Evolutionary conservation across 2,797 vertebrate species (phyloP), one percentile per base, ranked within the genome.

Genomic region (Channa striata): DNA sequence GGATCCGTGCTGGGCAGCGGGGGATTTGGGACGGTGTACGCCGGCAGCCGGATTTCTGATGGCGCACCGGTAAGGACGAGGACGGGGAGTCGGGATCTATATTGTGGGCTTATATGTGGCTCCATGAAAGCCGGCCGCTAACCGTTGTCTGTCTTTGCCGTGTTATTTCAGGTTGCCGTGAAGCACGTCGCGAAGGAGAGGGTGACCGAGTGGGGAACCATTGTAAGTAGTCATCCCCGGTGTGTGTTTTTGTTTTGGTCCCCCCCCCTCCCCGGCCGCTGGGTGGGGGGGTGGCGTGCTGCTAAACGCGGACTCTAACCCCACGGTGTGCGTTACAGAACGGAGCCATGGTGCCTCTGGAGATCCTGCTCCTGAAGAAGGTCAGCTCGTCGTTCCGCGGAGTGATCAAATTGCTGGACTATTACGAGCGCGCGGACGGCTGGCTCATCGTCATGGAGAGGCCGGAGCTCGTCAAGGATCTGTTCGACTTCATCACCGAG

Each of bases 401-500:
- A 21, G 95, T 98, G 71, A 97, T 99, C 88, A 96, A 96, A 86
- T 80, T 99, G 83, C 91, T 99, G 89, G 97, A 99, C 92, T 99
- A 97, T 94, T 99, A 97, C 65, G 98, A 99, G 91, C 93, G 96
- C 11, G 91, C 96, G 1, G 97, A 99, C 77, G 97, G 98, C 79
- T 99, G 96, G 92, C 84, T 99, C 34, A 94, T 99, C 54, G 94
- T 99, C 9, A 96, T 99, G 95, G 97, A 99, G 91, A 91, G 97
- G 68, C 97, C 97, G 10, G 97, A 99, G 89, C 93, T 95, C 59
- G 97, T 96, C 65, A 97, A 98, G 91, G 98, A 99, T 76, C 94
- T 99, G 1, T 99, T 99, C 77, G 98, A 99, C 91, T 99, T 97
- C 88, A 99, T 99, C 89, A 99, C 98, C 0, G 97, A 99, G 92